Conservation (phyloP, 92 coral and sea anemone species). For the Palythoa caribaeorum region DNA sequence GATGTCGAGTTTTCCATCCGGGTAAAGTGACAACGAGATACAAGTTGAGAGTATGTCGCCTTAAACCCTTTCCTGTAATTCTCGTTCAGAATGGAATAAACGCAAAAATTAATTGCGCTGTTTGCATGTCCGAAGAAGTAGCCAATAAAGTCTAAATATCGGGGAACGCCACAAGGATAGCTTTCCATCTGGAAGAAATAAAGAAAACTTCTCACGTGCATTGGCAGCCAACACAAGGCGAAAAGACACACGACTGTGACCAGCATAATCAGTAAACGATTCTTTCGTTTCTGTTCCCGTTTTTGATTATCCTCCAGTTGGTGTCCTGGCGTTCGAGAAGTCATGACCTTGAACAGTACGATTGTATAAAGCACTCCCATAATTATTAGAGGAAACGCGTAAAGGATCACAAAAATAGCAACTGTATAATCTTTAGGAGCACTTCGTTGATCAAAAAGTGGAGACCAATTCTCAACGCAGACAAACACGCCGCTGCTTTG, state of each 20-base stretch:
- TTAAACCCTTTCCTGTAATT: constrained; percentile 54
- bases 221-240: constrained; percentile 83
- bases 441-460: constrained; percentile 67
- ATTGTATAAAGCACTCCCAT: constrained; percentile 71
- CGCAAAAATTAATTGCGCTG: constrained; percentile 78
- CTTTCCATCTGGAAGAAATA: constrained; percentile 61
- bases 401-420: constrained; percentile 72
- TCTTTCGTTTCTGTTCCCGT: constrained; percentile 21
- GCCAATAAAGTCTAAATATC: constrained; percentile 74
- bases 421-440: constrained; percentile 77
- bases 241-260: constrained; percentile 54
- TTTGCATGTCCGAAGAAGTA: constrained; percentile 81
- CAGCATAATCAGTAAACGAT: constrained; percentile 28
- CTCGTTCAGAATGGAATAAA: constrained; percentile 69
- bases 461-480: constrained; percentile 81
- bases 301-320: constrained; percentile 34
- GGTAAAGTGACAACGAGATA: background rate
- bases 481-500: constrained; percentile 43
- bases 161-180: constrained; percentile 77
- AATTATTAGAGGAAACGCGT: constrained; percentile 66
- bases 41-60: constrained; percentile 18
- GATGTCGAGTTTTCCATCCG: background rate
- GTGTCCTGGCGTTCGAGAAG: constrained; percentile 35
- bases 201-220: constrained; percentile 73
- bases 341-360: constrained; percentile 59